These are phyloP conservation scores for Andricus grossulariae DNA, from an alignment of 1,140 invertebrate genomes.

Conservation along the genomic window DNA sequence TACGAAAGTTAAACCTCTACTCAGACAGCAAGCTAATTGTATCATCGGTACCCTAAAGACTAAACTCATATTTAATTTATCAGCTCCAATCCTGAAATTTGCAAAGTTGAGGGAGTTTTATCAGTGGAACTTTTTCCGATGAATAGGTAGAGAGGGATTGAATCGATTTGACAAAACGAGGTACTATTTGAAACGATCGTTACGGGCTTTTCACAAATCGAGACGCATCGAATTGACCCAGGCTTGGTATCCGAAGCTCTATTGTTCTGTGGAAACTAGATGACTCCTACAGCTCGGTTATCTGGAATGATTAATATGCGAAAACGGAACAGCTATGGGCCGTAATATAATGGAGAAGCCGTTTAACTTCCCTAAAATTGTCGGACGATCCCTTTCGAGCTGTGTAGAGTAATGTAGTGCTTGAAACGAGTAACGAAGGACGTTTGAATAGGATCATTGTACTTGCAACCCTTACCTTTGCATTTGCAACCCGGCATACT, in stretches of 20 bases:
- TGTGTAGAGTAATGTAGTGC: constrained; percentile 23
- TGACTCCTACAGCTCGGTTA: constrained; percentile 8
- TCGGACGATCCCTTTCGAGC: constrained; percentile 16
- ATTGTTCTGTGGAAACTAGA: constrained; percentile 16
- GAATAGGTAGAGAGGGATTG: not conserved
- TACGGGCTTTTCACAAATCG: constrained; percentile 29
- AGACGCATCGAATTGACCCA: constrained; percentile 30
- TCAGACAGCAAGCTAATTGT: too few species aligned
- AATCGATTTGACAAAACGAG: constrained; percentile 26
- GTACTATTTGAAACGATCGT: constrained; percentile 21
- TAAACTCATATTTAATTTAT: too few species aligned
- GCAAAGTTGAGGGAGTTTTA: not conserved
- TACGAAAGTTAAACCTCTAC: too few species aligned
- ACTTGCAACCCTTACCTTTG: constrained; percentile 51
- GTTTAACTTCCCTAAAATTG: constrained; percentile 28
- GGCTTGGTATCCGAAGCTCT: constrained; percentile 15
- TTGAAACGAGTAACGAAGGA: constrained; percentile 46
- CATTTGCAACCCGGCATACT: constrained; percentile 41
- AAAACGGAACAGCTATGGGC: constrained; percentile 20
- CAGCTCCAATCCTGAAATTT: too few species aligned
- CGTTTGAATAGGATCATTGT: constrained; percentile 41
- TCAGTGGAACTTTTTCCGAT: not conserved
- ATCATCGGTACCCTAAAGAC: too few species aligned
- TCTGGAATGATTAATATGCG: constrained; percentile 29
- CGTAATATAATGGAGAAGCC: constrained; percentile 31